A percentile compares a stretch with the other conserved stretches of the same genome.
phyloP scores from a whole-genome alignment of 2,888 invertebrate species.

The Heteropelma amictum region DNA sequence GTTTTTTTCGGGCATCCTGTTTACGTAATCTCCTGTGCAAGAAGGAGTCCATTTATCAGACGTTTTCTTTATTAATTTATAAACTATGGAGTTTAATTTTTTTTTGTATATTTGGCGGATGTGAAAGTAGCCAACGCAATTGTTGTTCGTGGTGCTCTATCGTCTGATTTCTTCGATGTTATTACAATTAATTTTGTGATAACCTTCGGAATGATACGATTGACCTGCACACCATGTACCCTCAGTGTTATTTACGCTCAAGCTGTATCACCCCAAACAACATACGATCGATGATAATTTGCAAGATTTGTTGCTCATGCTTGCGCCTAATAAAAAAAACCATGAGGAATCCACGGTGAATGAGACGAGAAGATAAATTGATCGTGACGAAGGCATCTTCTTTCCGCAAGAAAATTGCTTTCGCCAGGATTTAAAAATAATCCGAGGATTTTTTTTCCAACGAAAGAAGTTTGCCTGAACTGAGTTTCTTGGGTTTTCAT shows the following conservation, averaged over 20 bases:
- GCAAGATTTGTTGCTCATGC: not conserved
- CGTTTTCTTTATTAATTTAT: conserved; percentile 16
- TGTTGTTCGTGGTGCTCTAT: conserved; percentile 48
- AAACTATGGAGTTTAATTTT: conserved; percentile 10
- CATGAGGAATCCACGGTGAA: no score
- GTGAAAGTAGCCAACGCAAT: conserved; percentile 23
- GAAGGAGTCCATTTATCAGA: conserved; percentile 17
- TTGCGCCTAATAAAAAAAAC: not conserved
- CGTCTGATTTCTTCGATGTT: conserved; percentile 60
- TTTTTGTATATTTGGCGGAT: not conserved
- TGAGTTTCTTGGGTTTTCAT: not conserved
- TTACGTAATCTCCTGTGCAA: not conserved
- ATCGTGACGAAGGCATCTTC: no score
- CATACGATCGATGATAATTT: not conserved
- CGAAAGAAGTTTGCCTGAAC: not conserved
- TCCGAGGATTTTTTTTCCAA: no score
- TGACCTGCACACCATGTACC: conserved; percentile 45
- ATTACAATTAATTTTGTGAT: conserved; percentile 66
- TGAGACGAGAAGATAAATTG: no score
- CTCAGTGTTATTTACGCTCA: conserved; percentile 8
- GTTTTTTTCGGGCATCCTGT: conserved; percentile 19
- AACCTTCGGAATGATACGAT: conserved; percentile 54
- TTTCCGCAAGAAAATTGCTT: no score
- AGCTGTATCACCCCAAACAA: conserved; percentile 20
- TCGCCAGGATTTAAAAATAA: no score